Evolutionary conservation across 2,797 vertebrate genomes (phyloP).

Genomic region (Malurus leucopterus): DNA sequence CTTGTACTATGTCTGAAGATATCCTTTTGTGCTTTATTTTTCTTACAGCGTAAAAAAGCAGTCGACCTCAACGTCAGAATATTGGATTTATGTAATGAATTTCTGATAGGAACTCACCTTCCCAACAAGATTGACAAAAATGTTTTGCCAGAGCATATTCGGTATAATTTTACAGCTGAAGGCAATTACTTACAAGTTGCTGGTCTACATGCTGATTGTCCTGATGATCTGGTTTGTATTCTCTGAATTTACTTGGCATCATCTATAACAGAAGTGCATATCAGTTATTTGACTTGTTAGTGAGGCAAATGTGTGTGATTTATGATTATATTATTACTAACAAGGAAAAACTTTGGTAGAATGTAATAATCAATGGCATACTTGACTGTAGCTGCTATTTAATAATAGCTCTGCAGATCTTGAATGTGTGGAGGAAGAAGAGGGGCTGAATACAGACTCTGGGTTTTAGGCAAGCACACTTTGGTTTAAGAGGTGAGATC

Average conservation of each 20-base stretch:
- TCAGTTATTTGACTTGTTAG: background rate
- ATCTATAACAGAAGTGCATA: background rate
- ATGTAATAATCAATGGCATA: background rate
- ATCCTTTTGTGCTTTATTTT: background rate
- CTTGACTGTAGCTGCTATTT: background rate
- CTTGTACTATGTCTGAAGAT: background rate
- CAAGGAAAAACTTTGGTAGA: background rate
- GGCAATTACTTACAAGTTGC: slow-evolving; percentile 82
- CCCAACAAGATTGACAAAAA: slow-evolving; percentile 87
- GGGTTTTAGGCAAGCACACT: background rate
- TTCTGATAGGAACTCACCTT: slow-evolving; percentile 84
- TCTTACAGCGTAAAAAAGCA: slow-evolving; percentile 84
- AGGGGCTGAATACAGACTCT: background rate
- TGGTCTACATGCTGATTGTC: slow-evolving; percentile 87
- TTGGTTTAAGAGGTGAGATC: background rate
- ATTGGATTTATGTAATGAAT: slow-evolving; percentile 88
- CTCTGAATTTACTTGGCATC: background rate
- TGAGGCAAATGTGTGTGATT: background rate
- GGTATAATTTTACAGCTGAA: slow-evolving; percentile 79
- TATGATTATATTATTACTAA: background rate
- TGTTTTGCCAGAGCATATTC: slow-evolving; percentile 84
- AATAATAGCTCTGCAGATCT: background rate
- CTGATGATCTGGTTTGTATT: slow-evolving; percentile 84
- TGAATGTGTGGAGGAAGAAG: background rate
- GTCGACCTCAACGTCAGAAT: slow-evolving; percentile 89